These are phyloP conservation scores for Pandemis heparana DNA, from an alignment of 2,888 invertebrate genomes.

Conservation along the genomic window DNA sequence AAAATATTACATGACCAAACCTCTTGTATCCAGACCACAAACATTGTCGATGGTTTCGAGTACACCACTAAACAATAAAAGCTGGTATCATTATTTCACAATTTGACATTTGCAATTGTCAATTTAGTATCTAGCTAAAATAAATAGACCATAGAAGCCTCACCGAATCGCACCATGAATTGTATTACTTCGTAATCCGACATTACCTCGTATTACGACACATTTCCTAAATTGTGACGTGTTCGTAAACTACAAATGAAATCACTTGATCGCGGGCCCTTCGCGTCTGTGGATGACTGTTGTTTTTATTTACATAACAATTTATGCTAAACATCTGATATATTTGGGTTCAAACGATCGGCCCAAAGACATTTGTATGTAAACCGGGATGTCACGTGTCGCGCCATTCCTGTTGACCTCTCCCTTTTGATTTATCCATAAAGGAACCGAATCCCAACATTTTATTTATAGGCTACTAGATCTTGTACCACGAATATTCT, in stretches of 20 bases:
- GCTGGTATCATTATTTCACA: too few species aligned
- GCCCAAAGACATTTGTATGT: conserved; percentile 68
- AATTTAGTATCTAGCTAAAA: too few species aligned
- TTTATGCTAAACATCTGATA: conserved; percentile 75
- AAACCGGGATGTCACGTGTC: conserved; percentile 67
- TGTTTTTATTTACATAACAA: conserved; percentile 67
- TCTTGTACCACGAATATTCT: conserved; percentile 6
- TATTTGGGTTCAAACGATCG: conserved; percentile 68
- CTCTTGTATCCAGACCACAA: too few species aligned
- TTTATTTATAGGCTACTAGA: conserved; percentile 20
- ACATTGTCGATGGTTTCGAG: too few species aligned
- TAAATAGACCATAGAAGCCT: too few species aligned
- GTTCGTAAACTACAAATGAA: conserved; percentile 25
- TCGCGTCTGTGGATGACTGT: conserved; percentile 53
- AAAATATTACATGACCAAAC: too few species aligned
- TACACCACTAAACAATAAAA: too few species aligned
- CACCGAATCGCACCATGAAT: background rate
- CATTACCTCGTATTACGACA: background rate
- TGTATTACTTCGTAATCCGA: background rate
- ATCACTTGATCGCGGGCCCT: conserved; percentile 45
- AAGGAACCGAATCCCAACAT: conserved; percentile 14
- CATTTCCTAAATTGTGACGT: background rate
- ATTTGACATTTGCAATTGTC: too few species aligned
- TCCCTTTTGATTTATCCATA: conserved; percentile 53
- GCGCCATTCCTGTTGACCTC: conserved; percentile 56